Conservation (phyloP, 2,113 vertebrate species). For the Nibea albiflora region DNA sequence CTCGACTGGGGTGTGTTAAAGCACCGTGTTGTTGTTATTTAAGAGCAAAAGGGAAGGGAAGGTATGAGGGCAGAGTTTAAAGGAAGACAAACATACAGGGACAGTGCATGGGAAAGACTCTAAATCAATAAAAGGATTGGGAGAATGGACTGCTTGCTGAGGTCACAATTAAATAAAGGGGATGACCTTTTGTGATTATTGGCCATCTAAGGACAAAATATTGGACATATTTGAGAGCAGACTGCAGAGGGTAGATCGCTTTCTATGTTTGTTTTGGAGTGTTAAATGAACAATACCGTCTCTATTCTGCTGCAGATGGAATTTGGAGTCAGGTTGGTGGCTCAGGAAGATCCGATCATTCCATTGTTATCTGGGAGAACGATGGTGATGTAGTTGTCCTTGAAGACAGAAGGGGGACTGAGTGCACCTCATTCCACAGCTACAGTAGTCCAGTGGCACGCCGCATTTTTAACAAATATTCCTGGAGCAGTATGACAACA, state of each 20-base stretch:
- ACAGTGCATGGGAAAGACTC: background rate
- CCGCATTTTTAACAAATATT: constrained; percentile 49
- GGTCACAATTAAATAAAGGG: constrained; percentile 19
- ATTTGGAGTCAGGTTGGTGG: constrained; percentile 67
- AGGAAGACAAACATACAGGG: constrained; percentile 4
- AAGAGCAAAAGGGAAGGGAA: constrained; percentile 33
- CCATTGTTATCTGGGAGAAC: constrained; percentile 68
- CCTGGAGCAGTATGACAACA: constrained; percentile 26
- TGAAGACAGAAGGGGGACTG: constrained; percentile 55
- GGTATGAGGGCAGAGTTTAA: constrained; percentile 18
- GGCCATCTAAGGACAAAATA: constrained; percentile 26
- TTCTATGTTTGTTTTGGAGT: constrained; percentile 62
- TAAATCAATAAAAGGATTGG: background rate
- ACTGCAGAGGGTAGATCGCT: constrained; percentile 32
- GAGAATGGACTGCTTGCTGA: constrained; percentile 10
- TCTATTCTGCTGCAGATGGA: constrained; percentile 65
- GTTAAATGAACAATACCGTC: constrained; percentile 58
- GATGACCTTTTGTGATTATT: constrained; percentile 33
- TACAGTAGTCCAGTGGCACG: constrained; percentile 13
- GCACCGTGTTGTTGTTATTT: constrained; percentile 61
- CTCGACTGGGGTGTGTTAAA: constrained; percentile 72
- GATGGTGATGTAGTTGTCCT: constrained; percentile 71
- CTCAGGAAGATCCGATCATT: constrained; percentile 76
- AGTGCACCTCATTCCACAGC: constrained; percentile 63
- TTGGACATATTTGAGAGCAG: constrained; percentile 9